phyloP scores from a whole-genome alignment of 2,888 invertebrate species.

The Ophion obscuratus region DNA sequence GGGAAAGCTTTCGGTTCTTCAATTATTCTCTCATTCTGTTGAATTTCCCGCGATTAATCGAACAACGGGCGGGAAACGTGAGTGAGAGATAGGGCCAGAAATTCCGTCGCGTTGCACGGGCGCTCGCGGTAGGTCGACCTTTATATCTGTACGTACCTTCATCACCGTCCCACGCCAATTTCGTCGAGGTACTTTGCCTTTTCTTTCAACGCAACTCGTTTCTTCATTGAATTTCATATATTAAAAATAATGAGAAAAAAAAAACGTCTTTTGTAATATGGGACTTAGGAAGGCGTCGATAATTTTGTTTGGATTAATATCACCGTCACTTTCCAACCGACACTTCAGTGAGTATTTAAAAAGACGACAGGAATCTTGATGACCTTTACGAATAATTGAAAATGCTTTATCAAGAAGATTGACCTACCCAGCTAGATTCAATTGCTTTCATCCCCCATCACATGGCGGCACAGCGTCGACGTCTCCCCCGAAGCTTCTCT shows the following conservation, averaged over 20 bases:
- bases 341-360: not conserved
- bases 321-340: not conserved
- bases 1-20: slow-evolving; percentile 34
- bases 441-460: slow-evolving; percentile 59
- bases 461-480: slow-evolving; percentile 55
- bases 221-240: not conserved
- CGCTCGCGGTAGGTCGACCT: not conserved
- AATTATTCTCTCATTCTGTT: slow-evolving; percentile 51
- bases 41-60: slow-evolving; percentile 54
- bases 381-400: slow-evolving; percentile 5
- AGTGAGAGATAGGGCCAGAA: slow-evolving; percentile 24
- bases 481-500: slow-evolving; percentile 47
- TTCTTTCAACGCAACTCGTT: not conserved
- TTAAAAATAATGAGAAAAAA: not conserved
- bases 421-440: slow-evolving; percentile 65
- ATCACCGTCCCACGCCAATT: not conserved
- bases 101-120: slow-evolving; percentile 6
- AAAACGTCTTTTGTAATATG: not conserved
- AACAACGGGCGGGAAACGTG: slow-evolving; percentile 43
- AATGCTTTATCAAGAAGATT: not conserved
- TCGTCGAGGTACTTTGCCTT: not conserved
- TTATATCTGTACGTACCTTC: not conserved
- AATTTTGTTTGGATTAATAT: no score
- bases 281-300: not conserved
- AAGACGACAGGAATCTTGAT: not conserved